Conservation (phyloP, 2,113 vertebrate species). For the Prionailurus bengalensis region DNA sequence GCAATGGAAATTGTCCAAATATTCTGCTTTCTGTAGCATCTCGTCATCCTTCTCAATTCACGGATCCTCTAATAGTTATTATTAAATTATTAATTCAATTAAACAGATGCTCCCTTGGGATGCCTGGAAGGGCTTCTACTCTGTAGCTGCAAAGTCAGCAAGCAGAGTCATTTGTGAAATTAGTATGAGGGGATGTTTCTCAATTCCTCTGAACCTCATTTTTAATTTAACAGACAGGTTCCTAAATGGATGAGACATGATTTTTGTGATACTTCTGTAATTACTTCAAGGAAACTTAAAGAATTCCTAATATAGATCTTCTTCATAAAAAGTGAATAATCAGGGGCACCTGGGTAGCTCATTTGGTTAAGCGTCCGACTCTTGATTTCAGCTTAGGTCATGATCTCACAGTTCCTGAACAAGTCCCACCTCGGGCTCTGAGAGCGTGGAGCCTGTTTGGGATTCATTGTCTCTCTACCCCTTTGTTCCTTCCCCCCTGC, state of each 20-base stretch:
- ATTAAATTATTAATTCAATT: conserved; percentile 74
- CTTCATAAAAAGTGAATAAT: neutral
- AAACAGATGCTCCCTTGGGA: neutral
- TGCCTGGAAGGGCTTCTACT: neutral
- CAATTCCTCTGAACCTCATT: neutral
- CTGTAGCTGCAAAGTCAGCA: neutral
- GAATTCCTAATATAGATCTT: neutral
- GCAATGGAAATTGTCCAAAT: conserved; percentile 40
- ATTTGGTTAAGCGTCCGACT: no score
- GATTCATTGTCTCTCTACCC: no score
- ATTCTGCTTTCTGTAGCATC: conserved; percentile 43
- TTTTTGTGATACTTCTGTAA: neutral
- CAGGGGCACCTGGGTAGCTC: no score
- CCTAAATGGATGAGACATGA: neutral
- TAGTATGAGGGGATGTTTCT: neutral
- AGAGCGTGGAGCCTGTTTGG: no score
- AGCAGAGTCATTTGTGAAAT: neutral
- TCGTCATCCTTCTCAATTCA: conserved; percentile 57
- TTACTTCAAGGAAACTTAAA: neutral
- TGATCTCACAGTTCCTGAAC: no score
- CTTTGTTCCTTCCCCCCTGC: no score
- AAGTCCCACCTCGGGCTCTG: no score
- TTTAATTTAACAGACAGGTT: conserved; percentile 40
- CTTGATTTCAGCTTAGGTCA: no score
- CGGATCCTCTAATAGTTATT: conserved; percentile 29